Evolutionary conservation across 1,140 invertebrate species (phyloP).

Genomic region (Proales similis): DNA sequence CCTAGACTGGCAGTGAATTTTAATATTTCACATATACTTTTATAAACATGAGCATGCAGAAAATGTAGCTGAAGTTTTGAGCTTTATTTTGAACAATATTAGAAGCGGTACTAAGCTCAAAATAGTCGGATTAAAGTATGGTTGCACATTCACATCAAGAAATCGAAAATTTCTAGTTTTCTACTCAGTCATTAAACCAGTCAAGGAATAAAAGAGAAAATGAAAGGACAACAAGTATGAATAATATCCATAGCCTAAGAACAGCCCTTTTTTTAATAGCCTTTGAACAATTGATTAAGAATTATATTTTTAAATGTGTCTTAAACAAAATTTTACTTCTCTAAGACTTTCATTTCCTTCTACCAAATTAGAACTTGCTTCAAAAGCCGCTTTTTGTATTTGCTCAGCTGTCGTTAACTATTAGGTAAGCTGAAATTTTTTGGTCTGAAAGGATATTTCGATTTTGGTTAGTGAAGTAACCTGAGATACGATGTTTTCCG

Average conservation of each 20-base stretch:
- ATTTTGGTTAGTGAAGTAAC: not conserved
- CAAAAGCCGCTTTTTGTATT: slow-evolving; percentile 29
- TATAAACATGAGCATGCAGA: too few species aligned
- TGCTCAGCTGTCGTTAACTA: slow-evolving; percentile 3
- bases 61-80: too few species aligned
- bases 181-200: slow-evolving; percentile 25
- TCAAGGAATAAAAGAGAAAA: slow-evolving; percentile 32
- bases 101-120: too few species aligned
- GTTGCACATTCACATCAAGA: too few species aligned
- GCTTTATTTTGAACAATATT: too few species aligned
- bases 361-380: slow-evolving; percentile 14
- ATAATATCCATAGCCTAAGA: slow-evolving; percentile 28
- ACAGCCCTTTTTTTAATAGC: slow-evolving; percentile 34
- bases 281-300: not conserved
- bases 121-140: too few species aligned
- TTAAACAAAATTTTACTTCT: slow-evolving; percentile 6
- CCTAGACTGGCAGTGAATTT: too few species aligned
- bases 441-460: not conserved
- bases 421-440: not conserved
- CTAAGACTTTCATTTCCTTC: slow-evolving; percentile 32
- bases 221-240: slow-evolving; percentile 26
- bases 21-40: too few species aligned
- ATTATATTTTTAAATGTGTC: slow-evolving; percentile 2
- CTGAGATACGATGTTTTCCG: slow-evolving; percentile 34
- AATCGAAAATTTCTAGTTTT: not conserved